Conservation (phyloP, 2,888 invertebrate species). For the Pachliopta kotzebuea region DNA sequence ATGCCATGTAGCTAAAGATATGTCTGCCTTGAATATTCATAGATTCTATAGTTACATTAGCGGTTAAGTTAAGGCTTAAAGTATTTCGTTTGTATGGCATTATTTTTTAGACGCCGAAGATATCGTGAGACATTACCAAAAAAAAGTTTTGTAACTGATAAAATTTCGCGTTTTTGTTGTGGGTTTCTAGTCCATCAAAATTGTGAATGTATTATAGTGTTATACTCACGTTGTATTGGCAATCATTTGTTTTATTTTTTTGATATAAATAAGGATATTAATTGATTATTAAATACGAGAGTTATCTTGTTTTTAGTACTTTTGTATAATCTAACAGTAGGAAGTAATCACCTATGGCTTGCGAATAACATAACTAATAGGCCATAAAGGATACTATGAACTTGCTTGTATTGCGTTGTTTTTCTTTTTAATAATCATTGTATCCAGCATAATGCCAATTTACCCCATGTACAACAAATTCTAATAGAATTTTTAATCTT, state of each 20-base stretch:
- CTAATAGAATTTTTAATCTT: slow-evolving; percentile 19
- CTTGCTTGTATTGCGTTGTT: slow-evolving; percentile 76
- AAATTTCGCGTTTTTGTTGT: slow-evolving; percentile 59
- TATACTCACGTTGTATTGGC: slow-evolving; percentile 54
- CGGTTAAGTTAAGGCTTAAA: slow-evolving; percentile 35
- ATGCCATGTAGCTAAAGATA: slow-evolving; percentile 69
- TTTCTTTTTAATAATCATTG: slow-evolving; percentile 53
- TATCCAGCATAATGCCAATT: slow-evolving; percentile 35
- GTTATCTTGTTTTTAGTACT: slow-evolving; percentile 65
- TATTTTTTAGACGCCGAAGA: slow-evolving; percentile 38
- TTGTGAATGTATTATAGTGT: slow-evolving; percentile 63
- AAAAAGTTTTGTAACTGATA: slow-evolving; percentile 51
- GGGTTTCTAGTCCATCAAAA: slow-evolving; percentile 78
- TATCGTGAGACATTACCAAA: slow-evolving; percentile 54
- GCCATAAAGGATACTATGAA: slow-evolving; percentile 72
- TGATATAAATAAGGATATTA: slow-evolving; percentile 50
- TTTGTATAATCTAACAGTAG: slow-evolving; percentile 76
- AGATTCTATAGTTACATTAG: slow-evolving; percentile 34
- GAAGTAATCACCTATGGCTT: slow-evolving; percentile 73
- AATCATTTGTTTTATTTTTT: slow-evolving; percentile 46
- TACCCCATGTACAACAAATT: slow-evolving; percentile 19
- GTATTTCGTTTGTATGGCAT: slow-evolving; percentile 46
- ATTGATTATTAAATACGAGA: slow-evolving; percentile 51
- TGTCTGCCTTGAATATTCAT: slow-evolving; percentile 38
- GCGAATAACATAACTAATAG: slow-evolving; percentile 77